Conservation (phyloP, 2,797 vertebrate species). For the Melanotaenia pygmaea region DNA sequence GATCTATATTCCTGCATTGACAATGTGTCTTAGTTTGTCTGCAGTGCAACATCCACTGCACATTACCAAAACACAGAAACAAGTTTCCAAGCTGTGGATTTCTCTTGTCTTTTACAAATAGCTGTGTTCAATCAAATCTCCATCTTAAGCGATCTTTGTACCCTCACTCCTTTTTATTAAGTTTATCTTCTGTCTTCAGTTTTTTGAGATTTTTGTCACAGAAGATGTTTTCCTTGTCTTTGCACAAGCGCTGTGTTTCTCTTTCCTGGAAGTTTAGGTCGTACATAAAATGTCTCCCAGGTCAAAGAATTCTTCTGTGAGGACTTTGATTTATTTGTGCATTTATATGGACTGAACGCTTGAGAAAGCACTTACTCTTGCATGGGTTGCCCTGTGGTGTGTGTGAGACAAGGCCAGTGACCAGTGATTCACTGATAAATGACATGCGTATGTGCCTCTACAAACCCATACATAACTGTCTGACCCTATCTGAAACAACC, state of each 20-base stretch:
- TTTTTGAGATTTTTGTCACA: slow-evolving; percentile 19
- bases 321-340: slow-evolving; percentile 80
- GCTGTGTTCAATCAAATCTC: slow-evolving; percentile 32
- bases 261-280: slow-evolving; percentile 38
- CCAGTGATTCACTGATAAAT: slow-evolving; percentile 78
- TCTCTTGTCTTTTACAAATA: slow-evolving; percentile 27
- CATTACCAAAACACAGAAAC: slow-evolving; percentile 18
- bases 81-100: slow-evolving; percentile 23
- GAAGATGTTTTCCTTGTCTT: slow-evolving; percentile 21
- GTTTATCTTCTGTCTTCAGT: not conserved
- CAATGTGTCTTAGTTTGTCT: slow-evolving; percentile 29
- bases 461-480: slow-evolving; percentile 74
- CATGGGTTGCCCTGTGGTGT: slow-evolving; percentile 67
- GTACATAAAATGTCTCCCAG: slow-evolving; percentile 54
- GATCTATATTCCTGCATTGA: slow-evolving; percentile 41
- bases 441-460: slow-evolving; percentile 63
- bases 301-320: slow-evolving; percentile 63
- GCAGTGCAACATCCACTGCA: slow-evolving; percentile 25
- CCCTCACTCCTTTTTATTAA: slow-evolving; percentile 17
- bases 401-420: slow-evolving; percentile 70
- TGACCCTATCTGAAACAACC: slow-evolving; percentile 69
- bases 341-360: slow-evolving; percentile 74
- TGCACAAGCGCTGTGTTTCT: not conserved
- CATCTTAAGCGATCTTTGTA: slow-evolving; percentile 25
- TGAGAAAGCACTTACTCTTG: slow-evolving; percentile 70